Evolutionary conservation across 2,797 vertebrate species (phyloP).

Genomic region (Sciaenops ocellatus): DNA sequence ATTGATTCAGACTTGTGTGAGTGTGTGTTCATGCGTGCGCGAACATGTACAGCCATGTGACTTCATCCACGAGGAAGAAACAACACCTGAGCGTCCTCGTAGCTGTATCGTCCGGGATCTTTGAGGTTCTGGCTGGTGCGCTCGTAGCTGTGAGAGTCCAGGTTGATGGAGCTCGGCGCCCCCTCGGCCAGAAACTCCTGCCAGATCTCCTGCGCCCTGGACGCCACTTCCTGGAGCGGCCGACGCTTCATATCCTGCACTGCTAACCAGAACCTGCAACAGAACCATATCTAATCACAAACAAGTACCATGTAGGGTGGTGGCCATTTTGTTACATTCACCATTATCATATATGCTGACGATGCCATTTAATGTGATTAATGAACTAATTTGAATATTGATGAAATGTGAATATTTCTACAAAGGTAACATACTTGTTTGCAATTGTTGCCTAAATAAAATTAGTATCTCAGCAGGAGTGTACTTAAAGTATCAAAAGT

Average conservation of each 20-base stretch:
- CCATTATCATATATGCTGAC: background rate
- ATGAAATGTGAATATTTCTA: background rate
- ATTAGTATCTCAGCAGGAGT: background rate
- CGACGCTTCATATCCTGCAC: slow-evolving; percentile 95
- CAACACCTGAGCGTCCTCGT: slow-evolving; percentile 95
- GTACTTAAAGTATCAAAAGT: background rate
- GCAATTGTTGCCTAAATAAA: background rate
- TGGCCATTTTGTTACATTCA: background rate
- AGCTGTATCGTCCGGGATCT: slow-evolving; percentile 95
- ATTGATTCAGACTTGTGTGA: slow-evolving; percentile 18
- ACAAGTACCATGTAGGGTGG: background rate
- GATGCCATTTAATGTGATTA: background rate
- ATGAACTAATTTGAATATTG: background rate
- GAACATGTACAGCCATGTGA: background rate
- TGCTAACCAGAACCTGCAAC: slow-evolving; percentile 93
- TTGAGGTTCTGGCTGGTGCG: slow-evolving; percentile 96
- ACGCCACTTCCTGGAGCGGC: slow-evolving; percentile 91
- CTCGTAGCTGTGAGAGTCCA: slow-evolving; percentile 98
- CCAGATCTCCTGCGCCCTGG: slow-evolving; percentile 95
- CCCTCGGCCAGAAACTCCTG: slow-evolving; percentile 96
- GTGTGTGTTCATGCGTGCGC: background rate
- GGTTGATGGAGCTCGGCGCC: slow-evolving; percentile 95
- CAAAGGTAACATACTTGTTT: background rate
- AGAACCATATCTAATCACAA: slow-evolving; percentile 10
- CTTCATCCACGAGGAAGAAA: slow-evolving; percentile 8